Conservation (phyloP, 1,140 invertebrate species). For the Eciton burchellii region DNA sequence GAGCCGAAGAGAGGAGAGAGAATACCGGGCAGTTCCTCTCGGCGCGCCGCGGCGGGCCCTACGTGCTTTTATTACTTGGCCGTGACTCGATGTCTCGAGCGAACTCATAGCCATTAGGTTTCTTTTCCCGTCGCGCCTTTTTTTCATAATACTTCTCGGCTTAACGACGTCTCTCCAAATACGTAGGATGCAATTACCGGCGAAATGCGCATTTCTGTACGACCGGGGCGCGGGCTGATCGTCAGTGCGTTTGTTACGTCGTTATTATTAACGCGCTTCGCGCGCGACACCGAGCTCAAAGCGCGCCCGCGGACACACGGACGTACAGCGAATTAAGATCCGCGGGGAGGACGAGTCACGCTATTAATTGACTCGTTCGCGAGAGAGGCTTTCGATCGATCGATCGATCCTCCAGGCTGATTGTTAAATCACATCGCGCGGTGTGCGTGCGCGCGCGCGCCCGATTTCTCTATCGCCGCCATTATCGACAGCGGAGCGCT, state of each 20-base stretch:
- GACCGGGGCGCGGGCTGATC: conserved; percentile 22
- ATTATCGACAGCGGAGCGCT: conserved; percentile 46
- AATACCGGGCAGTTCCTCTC: conserved; percentile 79
- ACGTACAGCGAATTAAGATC: conserved; percentile 47
- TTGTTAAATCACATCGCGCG: conserved; percentile 34
- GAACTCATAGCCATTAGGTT: conserved; percentile 58
- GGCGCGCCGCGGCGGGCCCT: conserved; percentile 77
- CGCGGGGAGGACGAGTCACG: conserved; percentile 36
- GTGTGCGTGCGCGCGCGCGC: background rate
- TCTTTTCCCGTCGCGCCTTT: conserved; percentile 30
- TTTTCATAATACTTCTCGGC: conserved; percentile 46
- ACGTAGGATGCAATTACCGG: conserved; percentile 50
- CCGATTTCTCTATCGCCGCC: conserved; percentile 30
- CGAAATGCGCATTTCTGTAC: conserved; percentile 40
- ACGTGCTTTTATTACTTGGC: conserved; percentile 80
- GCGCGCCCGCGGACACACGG: conserved; percentile 7
- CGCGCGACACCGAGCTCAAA: background rate
- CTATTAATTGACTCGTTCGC: conserved; percentile 40
- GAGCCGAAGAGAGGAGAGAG: conserved; percentile 77
- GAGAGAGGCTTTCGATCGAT: background rate
- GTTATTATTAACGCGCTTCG: conserved; percentile 38
- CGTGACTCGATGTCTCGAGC: conserved; percentile 69
- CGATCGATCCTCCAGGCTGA: conserved; percentile 21
- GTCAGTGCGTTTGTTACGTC: conserved; percentile 43
- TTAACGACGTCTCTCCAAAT: conserved; percentile 59